Conservation (phyloP, 2,797 vertebrate genomes). For the Coranthus polyacanthus region DNA sequence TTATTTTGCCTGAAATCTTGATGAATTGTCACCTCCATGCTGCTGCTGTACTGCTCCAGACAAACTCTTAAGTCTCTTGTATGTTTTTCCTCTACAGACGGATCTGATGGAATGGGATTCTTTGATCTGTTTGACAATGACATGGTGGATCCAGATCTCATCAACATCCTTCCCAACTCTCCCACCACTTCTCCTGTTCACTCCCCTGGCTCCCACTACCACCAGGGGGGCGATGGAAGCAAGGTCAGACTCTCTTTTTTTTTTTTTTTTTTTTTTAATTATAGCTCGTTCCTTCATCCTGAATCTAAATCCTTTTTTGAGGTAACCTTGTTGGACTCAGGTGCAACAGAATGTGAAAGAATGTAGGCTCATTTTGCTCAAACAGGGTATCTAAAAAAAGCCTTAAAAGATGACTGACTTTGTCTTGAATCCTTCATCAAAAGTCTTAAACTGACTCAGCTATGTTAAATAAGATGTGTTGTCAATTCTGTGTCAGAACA, state of each 20-base stretch:
- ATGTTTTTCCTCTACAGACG: constrained; percentile 82
- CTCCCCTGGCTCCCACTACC: constrained; percentile 95
- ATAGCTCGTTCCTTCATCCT: not conserved
- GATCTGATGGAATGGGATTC: constrained; percentile 93
- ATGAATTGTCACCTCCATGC: not conserved
- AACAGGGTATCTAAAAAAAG: no score
- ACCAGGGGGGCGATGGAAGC: constrained; percentile 94
- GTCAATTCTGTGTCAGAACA: no score
- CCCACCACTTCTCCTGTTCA: constrained; percentile 95
- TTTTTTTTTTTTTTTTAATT: not conserved
- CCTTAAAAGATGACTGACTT: no score
- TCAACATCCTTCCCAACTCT: constrained; percentile 96
- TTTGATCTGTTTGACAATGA: constrained; percentile 97
- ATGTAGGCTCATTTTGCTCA: not conserved
- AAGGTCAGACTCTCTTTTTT: constrained; percentile 85
- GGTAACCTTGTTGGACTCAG: no score
- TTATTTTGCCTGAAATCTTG: no score
- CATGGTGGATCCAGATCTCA: constrained; percentile 95
- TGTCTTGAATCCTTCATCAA: no score
- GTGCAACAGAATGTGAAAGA: not conserved
- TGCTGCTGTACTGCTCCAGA: not conserved
- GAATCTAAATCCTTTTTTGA: no score
- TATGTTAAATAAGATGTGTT: no score
- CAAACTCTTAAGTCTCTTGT: constrained; percentile 2
- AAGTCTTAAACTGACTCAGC: no score